phyloP scores from a whole-genome alignment of 2,113 vertebrate species.

The Anolis sagrei region DNA sequence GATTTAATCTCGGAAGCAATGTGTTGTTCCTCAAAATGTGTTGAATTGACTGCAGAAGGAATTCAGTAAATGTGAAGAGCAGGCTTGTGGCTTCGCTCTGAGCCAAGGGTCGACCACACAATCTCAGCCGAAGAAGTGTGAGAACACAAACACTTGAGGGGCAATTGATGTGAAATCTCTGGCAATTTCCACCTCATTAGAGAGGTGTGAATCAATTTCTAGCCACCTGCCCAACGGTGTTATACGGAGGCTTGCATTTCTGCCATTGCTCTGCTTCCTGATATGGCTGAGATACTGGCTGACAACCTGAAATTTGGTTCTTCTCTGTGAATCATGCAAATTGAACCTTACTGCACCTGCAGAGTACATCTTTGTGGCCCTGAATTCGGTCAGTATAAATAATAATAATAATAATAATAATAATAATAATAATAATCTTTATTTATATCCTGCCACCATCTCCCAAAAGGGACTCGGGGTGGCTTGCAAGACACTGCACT shows the following conservation, averaged over 20 bases:
- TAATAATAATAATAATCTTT: too few species aligned
- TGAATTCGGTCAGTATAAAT: too few species aligned
- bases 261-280: neutral
- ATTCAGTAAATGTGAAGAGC: neutral
- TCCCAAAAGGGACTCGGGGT: too few species aligned
- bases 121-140: neutral
- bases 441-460: too few species aligned
- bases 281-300: neutral
- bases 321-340: too few species aligned
- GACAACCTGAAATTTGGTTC: neutral
- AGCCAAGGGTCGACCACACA: neutral
- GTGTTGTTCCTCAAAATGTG: neutral
- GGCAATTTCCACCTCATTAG: slow-evolving; percentile 18
- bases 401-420: too few species aligned
- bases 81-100: neutral
- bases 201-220: slow-evolving; percentile 1
- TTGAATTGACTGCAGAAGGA: neutral
- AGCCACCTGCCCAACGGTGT: neutral
- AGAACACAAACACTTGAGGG: neutral
- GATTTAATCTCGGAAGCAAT: neutral
- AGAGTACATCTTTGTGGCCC: too few species aligned
- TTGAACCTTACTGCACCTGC: too few species aligned
- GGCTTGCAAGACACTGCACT: too few species aligned
- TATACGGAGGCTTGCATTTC: neutral
- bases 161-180: neutral